A percentile compares a stretch with the other conserved stretches of the same genome.
Conservation (phyloP, 2,797 vertebrate genomes). For the Lemur catta region DNA sequence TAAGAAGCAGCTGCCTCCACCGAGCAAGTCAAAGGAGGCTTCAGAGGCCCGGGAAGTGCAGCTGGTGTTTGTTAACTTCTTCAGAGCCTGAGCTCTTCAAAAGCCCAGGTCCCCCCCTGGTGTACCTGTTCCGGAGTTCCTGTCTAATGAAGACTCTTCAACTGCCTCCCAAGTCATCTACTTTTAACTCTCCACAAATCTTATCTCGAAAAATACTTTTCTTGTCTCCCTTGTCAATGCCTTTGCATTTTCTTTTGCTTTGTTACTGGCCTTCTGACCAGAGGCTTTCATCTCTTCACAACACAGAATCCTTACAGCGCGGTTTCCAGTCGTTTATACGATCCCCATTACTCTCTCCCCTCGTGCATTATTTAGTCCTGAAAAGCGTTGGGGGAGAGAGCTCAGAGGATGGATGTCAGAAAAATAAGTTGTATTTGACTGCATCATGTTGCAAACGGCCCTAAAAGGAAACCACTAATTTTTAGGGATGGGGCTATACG, state of each 20-base stretch:
- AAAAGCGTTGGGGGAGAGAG: conserved; percentile 30
- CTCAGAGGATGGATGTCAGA: background rate
- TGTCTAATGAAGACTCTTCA: background rate
- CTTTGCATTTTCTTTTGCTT: conserved; percentile 5
- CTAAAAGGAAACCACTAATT: background rate
- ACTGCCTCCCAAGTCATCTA: background rate
- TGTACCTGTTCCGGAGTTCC: background rate
- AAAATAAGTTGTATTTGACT: conserved; percentile 1
- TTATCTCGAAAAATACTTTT: conserved; percentile 37
- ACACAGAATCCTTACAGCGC: background rate
- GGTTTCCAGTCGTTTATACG: conserved; percentile 42
- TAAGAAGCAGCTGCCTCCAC: fast-evolving
- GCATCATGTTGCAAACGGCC: background rate
- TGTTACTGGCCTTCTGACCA: conserved; percentile 40
- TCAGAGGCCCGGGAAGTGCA: background rate
- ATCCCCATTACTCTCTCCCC: background rate
- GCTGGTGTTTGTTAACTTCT: background rate
- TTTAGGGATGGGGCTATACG: background rate
- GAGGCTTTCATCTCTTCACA: conserved; percentile 50
- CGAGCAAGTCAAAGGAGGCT: background rate
- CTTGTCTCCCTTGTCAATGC: conserved; percentile 4
- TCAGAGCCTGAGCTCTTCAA: background rate
- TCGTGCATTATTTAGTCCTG: conserved; percentile 65
- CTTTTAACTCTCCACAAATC: conserved; percentile 35
- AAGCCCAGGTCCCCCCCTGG: fast-evolving